A percentile compares a stretch with the other conserved stretches of the same genome.
phyloP scores from a whole-genome alignment of 2,113 vertebrate species.

The Phrynosoma platyrhinos region DNA sequence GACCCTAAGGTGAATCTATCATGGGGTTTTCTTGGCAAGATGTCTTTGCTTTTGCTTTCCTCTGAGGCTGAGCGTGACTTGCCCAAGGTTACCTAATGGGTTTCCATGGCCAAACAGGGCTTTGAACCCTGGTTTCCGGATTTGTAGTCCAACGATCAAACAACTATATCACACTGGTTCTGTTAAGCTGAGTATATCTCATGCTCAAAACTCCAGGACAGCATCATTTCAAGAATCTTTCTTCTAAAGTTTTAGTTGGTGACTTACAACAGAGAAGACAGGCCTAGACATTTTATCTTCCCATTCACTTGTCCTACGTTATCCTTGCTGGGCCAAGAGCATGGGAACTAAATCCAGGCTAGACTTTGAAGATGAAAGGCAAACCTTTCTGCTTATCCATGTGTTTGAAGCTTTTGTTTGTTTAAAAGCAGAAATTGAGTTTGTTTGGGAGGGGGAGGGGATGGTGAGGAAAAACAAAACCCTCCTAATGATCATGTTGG shows the following conservation, averaged over 20 bases:
- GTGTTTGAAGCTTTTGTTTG: slow-evolving; percentile 42
- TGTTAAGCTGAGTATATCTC: not conserved
- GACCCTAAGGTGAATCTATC: too few species aligned
- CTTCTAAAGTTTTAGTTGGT: not conserved
- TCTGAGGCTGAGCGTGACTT: too few species aligned
- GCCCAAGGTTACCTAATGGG: too few species aligned
- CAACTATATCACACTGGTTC: too few species aligned
- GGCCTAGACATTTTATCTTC: not conserved
- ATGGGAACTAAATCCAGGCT: not conserved
- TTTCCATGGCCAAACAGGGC: too few species aligned
- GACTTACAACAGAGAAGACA: not conserved
- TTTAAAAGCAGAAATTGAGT: slow-evolving; percentile 10
- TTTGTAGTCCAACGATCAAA: too few species aligned
- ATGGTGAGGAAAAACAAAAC: slow-evolving; percentile 34
- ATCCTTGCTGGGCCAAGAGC: not conserved
- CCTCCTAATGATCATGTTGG: not conserved
- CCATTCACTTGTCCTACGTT: not conserved
- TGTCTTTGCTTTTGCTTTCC: too few species aligned
- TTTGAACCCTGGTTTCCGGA: too few species aligned
- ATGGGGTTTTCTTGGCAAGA: too few species aligned
- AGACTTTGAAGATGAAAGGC: not conserved
- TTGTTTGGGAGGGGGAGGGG: not conserved
- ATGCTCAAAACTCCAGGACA: not conserved
- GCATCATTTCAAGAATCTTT: not conserved
- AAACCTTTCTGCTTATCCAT: not conserved